A percentile compares a stretch with the other conserved stretches of the same genome.
These are phyloP conservation scores for Athrips mouffetella DNA, from an alignment of 2,888 invertebrate genomes.

Conservation along the genomic window DNA sequence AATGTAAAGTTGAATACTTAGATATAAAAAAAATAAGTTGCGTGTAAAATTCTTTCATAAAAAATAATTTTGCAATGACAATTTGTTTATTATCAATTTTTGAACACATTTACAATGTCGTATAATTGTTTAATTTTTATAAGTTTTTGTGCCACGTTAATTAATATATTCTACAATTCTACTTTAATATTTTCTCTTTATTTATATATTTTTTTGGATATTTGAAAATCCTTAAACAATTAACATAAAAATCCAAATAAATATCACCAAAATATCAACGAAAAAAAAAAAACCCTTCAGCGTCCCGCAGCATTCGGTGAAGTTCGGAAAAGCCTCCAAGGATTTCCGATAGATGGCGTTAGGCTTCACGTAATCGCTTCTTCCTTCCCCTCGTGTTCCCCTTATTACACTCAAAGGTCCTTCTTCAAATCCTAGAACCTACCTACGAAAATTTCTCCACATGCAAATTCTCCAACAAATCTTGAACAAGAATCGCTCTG, in stretches of 20 bases:
- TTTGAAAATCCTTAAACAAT: not conserved
- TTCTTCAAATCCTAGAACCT: constrained; percentile 29
- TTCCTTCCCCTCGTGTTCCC: constrained; percentile 28
- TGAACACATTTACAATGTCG: no score
- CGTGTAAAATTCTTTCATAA: no score
- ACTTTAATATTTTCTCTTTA: no score
- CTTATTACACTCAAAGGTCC: constrained; percentile 32
- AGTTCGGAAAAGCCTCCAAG: constrained; percentile 70
- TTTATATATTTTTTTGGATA: no score
- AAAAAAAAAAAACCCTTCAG: constrained; percentile 33
- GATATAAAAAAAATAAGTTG: no score
- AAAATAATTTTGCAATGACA: no score
- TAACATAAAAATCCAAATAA: not conserved
- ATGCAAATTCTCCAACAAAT: constrained; percentile 28
- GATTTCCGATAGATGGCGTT: constrained; percentile 76
- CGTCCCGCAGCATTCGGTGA: constrained; percentile 71
- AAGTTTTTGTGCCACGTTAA: no score
- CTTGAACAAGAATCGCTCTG: constrained; percentile 34
- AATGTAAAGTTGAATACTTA: no score
- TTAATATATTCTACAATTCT: no score
- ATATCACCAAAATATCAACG: not conserved
- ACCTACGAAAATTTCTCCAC: not conserved
- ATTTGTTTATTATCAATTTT: no score
- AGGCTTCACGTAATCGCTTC: constrained; percentile 59
- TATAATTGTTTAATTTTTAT: no score